These are phyloP conservation scores for Gallirallus australis DNA, from an alignment of 2,797 vertebrate genomes.

Conservation along the genomic window DNA sequence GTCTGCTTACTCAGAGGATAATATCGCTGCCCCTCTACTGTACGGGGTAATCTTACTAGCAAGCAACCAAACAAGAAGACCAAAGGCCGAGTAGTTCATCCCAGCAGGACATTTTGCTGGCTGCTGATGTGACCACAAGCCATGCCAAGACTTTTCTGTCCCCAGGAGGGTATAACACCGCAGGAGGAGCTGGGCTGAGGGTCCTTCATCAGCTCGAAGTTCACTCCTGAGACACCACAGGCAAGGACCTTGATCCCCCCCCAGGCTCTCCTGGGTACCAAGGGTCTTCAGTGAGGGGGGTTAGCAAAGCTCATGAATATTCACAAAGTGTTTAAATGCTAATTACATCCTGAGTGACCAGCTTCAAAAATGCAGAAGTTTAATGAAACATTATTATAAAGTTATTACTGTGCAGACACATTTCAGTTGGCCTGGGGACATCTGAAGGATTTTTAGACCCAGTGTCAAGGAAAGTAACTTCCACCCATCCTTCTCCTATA, in stretches of 20 bases:
- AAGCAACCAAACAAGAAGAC: neutral
- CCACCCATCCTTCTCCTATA: neutral
- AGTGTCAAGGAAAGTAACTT: neutral
- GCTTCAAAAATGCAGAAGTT: neutral
- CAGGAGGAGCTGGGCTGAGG: neutral
- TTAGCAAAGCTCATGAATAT: neutral
- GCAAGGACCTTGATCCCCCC: neutral
- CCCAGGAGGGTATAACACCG: fast-evolving
- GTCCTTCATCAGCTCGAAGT: neutral
- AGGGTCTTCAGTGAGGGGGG: neutral
- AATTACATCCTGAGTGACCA: neutral
- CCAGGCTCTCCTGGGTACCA: neutral
- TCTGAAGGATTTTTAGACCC: neutral
- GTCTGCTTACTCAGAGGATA: neutral
- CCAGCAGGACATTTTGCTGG: neutral
- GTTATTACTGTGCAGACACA: fast-evolving
- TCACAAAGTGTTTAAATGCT: neutral
- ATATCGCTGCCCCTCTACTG: fast-evolving
- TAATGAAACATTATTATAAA: neutral
- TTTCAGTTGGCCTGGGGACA: neutral
- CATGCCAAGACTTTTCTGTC: fast-evolving
- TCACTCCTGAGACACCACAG: fast-evolving
- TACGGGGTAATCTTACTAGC: neutral
- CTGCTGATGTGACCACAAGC: neutral
- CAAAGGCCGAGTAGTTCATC: slow-evolving; percentile 6